Evolutionary conservation across 2,888 invertebrate species (phyloP), one percentile per base, ranked within the genome.

Genomic region (Drosophila lacicola): DNA sequence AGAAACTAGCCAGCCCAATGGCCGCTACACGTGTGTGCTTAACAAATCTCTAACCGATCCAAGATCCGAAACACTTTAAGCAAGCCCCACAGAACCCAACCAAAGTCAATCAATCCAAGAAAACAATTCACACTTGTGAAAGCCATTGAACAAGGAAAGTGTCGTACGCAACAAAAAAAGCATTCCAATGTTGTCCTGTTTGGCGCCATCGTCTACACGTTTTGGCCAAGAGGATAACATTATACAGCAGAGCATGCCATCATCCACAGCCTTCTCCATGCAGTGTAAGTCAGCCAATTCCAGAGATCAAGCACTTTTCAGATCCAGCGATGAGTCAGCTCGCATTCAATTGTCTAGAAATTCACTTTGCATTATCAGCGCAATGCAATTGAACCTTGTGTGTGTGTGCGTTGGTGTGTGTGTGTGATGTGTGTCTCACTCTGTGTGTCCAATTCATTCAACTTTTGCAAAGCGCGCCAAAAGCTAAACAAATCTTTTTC

Each of bases 111-210:
- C 44, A 55, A 56, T 6, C 33, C 13, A 42, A 46, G 45, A 41
- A 60, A 69, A 71, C n/a, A n/a, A n/a, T n/a, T n/a, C n/a, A n/a
- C 58, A 29, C 10, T 68, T 39, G 62, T 74, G 61, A 56, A 68
- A 51, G 54, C 37, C 49, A 11, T 14, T 34, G 29, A 14, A 13
- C 41, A 42, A 25, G 46, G 50, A 51, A 44, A 44, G 66, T 53
- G 21, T 8, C 14, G 37, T 25, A 56, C 6, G 49, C 11, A 34
- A 57, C 41, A 54, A 55, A 72, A 80, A 90, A 82, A 87, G 88
- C 91, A 92, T 91, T 92, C 92, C 92, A 92, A 93, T 93, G 92
- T 93, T 93, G 92, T 92, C 93, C 90, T 93, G 92, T 90, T 86
- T 93, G 90, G 90, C 92, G 90, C 92, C 92, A 88, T 91, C 92